Evolutionary conservation across 2,888 invertebrate genomes (phyloP).

Genomic region (Tenthredo notha): DNA sequence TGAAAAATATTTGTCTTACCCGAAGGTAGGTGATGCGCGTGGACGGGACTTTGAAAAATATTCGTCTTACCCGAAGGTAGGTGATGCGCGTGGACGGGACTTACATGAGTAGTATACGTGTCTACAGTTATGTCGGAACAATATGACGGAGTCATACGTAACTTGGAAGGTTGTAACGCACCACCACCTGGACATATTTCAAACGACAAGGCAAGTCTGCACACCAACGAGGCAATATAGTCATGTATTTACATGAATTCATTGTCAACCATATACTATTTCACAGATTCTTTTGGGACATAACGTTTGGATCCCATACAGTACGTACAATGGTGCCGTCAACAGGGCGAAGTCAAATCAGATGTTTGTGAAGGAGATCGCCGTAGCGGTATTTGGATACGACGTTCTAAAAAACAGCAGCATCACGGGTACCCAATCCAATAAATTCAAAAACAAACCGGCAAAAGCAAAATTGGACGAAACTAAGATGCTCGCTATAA

Average conservation of each 20-base stretch:
- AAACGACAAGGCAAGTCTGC: not conserved
- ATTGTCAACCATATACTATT: not conserved
- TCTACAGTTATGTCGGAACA: not conserved
- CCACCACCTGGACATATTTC: not conserved
- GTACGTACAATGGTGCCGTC: not conserved
- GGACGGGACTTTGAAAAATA: too few relatives aligned
- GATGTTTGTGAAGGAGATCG: not conserved
- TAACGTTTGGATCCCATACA: not conserved
- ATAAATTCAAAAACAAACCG: constrained; percentile 20
- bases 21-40: too few relatives aligned
- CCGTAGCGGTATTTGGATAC: constrained; percentile 12
- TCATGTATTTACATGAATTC: not conserved
- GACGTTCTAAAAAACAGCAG: not conserved
- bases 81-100: too few relatives aligned
- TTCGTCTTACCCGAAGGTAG: too few relatives aligned
- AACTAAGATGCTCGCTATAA: not conserved
- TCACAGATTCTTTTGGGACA: constrained; percentile 5
- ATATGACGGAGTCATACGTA: constrained; percentile 4
- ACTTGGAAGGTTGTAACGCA: not conserved
- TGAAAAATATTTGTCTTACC: too few relatives aligned
- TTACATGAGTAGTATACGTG: too few relatives aligned
- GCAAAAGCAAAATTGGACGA: not conserved
- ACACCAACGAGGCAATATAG: not conserved
- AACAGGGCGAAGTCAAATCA: not conserved
- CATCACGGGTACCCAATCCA: not conserved